These are phyloP conservation scores for Centropristis striata DNA, from an alignment of 2,113 vertebrate species.

Conservation along the genomic window DNA sequence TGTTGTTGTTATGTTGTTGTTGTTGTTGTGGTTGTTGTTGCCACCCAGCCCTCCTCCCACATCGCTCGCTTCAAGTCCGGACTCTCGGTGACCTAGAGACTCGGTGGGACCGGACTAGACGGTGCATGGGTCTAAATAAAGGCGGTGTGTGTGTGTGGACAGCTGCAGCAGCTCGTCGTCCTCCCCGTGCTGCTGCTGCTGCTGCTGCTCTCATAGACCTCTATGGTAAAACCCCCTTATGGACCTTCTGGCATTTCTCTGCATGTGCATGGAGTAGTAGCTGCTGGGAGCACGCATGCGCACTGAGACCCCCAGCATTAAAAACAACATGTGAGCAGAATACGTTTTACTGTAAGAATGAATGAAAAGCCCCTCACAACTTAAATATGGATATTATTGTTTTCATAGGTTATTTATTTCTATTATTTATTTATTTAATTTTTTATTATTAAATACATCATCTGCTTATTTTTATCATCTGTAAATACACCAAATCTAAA, in stretches of 20 bases:
- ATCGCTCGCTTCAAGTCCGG: constrained; percentile 56
- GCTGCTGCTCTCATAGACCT: too few relatives aligned
- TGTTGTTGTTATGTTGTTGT: constrained; percentile 53
- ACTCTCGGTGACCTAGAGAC: constrained; percentile 20
- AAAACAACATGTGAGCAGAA: constrained; percentile 69
- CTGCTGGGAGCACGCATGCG: constrained; percentile 85
- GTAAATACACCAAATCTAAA: too few relatives aligned
- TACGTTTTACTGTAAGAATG: constrained; percentile 5
- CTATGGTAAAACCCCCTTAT: too few relatives aligned
- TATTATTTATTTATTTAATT: too few relatives aligned
- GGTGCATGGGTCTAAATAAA: constrained; percentile 15
- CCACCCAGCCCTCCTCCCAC: constrained; percentile 70
- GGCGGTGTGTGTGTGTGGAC: constrained; percentile 6
- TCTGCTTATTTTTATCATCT: too few relatives aligned
- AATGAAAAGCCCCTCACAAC: neutral
- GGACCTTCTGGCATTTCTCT: constrained; percentile 66
- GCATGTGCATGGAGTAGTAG: constrained; percentile 72
- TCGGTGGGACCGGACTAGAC: constrained; percentile 9
- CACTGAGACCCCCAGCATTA: constrained; percentile 61
- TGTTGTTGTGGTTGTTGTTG: constrained; percentile 54
- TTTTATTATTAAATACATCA: too few relatives aligned
- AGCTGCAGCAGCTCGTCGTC: constrained; percentile 50
- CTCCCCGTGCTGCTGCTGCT: too few relatives aligned
- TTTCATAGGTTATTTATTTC: too few relatives aligned
- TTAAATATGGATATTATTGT: neutral